Conservation (phyloP, 2,888 invertebrate genomes). For the Parthenolecanium corni region DNA sequence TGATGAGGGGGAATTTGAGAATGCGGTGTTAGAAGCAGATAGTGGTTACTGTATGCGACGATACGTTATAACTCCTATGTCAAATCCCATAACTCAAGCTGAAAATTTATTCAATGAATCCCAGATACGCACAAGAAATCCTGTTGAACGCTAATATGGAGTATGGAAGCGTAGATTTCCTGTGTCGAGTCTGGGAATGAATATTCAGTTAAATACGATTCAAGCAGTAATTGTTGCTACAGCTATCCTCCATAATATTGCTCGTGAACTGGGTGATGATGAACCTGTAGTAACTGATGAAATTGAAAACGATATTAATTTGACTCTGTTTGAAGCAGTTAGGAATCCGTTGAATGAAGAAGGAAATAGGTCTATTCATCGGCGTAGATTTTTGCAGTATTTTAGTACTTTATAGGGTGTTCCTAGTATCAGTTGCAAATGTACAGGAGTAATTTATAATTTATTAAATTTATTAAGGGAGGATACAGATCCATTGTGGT, state of each 20-base stretch:
- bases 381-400: too few species aligned
- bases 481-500: too few species aligned
- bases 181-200: slow-evolving; percentile 30
- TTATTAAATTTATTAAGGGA: too few species aligned
- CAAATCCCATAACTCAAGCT: slow-evolving; percentile 32
- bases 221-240: slow-evolving; percentile 30
- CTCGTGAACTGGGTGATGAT: slow-evolving; percentile 2
- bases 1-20: slow-evolving; percentile 32
- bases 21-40: slow-evolving; percentile 36
- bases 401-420: too few species aligned
- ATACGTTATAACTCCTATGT: slow-evolving; percentile 35
- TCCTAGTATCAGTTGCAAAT: too few species aligned
- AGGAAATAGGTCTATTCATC: too few species aligned
- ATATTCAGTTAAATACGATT: slow-evolving; percentile 20
- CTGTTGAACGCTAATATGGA: slow-evolving; percentile 35
- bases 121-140: slow-evolving; percentile 36
- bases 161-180: slow-evolving; percentile 34
- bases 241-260: slow-evolving; percentile 32
- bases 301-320: too few species aligned
- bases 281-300: background rate
- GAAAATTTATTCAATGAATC: slow-evolving; percentile 36
- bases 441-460: too few species aligned
- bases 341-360: too few species aligned
- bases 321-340: too few species aligned
- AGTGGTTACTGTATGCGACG: slow-evolving; percentile 35